A percentile compares a stretch with the other conserved stretches of the same genome.
Conservation (phyloP, 2,113 vertebrate genomes). For the Coturnix japonica region DNA sequence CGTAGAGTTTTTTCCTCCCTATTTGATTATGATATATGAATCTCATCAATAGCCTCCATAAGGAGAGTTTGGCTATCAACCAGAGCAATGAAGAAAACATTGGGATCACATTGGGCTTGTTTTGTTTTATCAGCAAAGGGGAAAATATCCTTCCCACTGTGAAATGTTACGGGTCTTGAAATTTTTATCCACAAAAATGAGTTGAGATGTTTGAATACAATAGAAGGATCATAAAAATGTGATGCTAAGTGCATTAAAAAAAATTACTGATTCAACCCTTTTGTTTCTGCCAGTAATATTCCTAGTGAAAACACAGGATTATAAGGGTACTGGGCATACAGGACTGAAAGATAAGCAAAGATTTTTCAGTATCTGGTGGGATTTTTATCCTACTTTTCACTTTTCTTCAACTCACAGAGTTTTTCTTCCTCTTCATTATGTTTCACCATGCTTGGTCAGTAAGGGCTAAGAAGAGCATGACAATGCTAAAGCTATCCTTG, state of each 20-base stretch:
- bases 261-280: not conserved
- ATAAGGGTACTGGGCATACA: not conserved
- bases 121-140: constrained; percentile 10
- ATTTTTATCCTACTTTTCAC: not conserved
- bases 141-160: not conserved
- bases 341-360: not conserved
- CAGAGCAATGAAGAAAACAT: not conserved
- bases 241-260: not conserved
- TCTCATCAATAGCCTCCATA: not conserved
- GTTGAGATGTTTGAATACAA: not conserved
- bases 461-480: not conserved
- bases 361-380: not conserved
- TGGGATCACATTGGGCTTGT: not conserved
- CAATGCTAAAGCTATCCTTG: not conserved
- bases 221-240: not conserved
- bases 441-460: not conserved
- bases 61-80: not conserved
- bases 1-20: not conserved
- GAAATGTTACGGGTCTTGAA: not conserved
- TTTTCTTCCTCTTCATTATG: not conserved
- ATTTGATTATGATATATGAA: constrained; percentile 44
- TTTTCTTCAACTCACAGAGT: not conserved
- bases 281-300: not conserved
- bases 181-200: not conserved
- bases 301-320: not conserved